phyloP scores from a whole-genome alignment of 2,888 invertebrate species.

The Bhutanitis thaidina region DNA sequence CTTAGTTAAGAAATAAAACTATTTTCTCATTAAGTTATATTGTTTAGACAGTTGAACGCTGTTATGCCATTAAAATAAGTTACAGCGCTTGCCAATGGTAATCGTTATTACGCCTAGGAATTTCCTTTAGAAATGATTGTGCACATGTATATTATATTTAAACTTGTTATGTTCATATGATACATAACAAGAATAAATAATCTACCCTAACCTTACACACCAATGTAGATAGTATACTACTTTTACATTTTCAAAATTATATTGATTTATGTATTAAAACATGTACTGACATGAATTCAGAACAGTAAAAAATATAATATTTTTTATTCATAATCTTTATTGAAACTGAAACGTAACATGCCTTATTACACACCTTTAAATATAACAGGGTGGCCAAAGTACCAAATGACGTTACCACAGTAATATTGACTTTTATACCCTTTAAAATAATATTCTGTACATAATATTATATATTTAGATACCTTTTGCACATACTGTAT shows the following conservation, averaged over 20 bases:
- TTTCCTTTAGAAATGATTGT: constrained; percentile 9
- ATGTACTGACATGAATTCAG: background rate
- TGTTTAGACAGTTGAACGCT: constrained; percentile 20
- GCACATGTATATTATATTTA: background rate
- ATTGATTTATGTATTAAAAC: no score
- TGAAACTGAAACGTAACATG: no score
- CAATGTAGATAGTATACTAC: no score
- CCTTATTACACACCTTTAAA: no score
- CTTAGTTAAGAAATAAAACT: constrained; percentile 25
- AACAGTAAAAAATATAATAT: background rate
- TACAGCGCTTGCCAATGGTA: constrained; percentile 37
- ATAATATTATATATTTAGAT: constrained; percentile 14
- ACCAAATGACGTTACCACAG: constrained; percentile 44
- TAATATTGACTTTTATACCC: constrained; percentile 13
- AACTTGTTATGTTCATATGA: no score
- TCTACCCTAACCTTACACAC: no score
- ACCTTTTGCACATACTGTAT: constrained; percentile 12
- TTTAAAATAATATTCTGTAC: constrained; percentile 19
- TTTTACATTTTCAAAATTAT: no score
- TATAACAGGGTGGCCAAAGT: constrained; percentile 36
- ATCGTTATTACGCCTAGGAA: constrained; percentile 19
- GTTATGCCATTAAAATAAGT: constrained; percentile 33
- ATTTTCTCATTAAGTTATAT: constrained; percentile 30
- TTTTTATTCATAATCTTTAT: background rate
- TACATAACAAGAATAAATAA: no score